Base-by-base conservation (phyloP, 2,888 invertebrate genomes). In the Ypsolopha sequella region DNA sequence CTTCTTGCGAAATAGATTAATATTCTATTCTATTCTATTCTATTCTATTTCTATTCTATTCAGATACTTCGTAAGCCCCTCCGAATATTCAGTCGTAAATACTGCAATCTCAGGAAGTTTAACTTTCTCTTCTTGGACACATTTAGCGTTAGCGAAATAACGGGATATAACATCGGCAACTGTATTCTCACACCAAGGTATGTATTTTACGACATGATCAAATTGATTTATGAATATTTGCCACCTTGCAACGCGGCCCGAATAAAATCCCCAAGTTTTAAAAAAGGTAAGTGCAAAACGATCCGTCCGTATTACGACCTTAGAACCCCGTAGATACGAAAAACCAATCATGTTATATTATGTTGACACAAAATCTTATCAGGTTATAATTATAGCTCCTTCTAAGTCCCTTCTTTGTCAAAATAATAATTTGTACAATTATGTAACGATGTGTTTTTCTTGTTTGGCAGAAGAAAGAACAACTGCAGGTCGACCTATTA, bases 161-260 rank as follows among this genome's bases (percentile, higher is more conserved):
- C 69, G 43, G 8, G 62, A 62, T 9, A 67, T 54, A 14, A 61
- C 55, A 54, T 68, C 63, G 0, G 61, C 62, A 3, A 59, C 58
- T 0, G 60, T 41, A 50, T 66, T 66, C 0, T 64, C 59, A 1
- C 10, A 41, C 0, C 65, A 66, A 6, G 48, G 52, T 51, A 61
- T 56, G 51, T 67, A 54, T 24, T 53, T 50, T 0, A 66, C 36
- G 0, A 10, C 43, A 46, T 60, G 65, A 43, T 54, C 46, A 52
- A 58, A 68, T 48, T 63, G 60, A 34, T 64, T 61, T 6, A 66
- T 44, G 9, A 53, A 53, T 0, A 61, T 36, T 11, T 56, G 53
- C 65, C 66, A 69, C 0, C 62, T 48, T 4, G 55, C 56, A 1
- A 69, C 38, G 1, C 65, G 53, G 0, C 58, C 52, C 14, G 52